Percentiles rank a stretch among this genome's conserved stretches.
Evolutionary conservation across 2,113 vertebrate genomes (phyloP).

Genomic region (Ceyx margarethae): DNA sequence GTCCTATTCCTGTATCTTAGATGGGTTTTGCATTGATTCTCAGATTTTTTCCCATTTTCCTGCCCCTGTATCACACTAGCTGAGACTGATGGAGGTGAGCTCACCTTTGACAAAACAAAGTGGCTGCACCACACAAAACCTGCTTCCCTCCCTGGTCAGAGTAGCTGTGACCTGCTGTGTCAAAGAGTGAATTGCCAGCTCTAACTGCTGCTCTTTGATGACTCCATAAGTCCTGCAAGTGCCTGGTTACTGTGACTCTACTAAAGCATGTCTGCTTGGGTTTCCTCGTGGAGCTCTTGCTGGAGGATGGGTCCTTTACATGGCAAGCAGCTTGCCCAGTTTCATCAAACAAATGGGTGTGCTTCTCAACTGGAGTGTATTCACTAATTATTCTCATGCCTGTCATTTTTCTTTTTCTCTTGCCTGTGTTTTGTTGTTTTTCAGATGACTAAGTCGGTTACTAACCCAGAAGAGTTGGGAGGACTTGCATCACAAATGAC

Average conservation of each 20-base stretch:
- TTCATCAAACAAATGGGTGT: background rate
- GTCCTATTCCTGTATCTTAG: background rate
- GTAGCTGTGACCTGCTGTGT: background rate
- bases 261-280: slow-evolving; percentile 67
- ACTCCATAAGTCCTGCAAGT: background rate
- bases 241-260: slow-evolving; percentile 17
- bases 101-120: background rate
- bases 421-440: slow-evolving; percentile 73
- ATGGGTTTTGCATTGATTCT: background rate
- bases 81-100: background rate
- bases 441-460: slow-evolving; percentile 99
- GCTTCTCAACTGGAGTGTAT: slow-evolving; percentile 50
- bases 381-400: slow-evolving; percentile 72
- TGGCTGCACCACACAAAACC: background rate
- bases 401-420: slow-evolving; percentile 68
- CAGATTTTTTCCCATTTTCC: background rate
- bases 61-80: background rate
- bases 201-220: slow-evolving; percentile 30
- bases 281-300: slow-evolving; percentile 34
- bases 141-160: fast-evolving
- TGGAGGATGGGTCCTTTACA: background rate
- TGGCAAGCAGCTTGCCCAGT: fast-evolving
- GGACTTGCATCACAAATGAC: slow-evolving; percentile 98
- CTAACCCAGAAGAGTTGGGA: slow-evolving; percentile 95
- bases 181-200: background rate